Base-by-base conservation (phyloP, 2,888 invertebrate species). In the Stomorhina lunata region DNA sequence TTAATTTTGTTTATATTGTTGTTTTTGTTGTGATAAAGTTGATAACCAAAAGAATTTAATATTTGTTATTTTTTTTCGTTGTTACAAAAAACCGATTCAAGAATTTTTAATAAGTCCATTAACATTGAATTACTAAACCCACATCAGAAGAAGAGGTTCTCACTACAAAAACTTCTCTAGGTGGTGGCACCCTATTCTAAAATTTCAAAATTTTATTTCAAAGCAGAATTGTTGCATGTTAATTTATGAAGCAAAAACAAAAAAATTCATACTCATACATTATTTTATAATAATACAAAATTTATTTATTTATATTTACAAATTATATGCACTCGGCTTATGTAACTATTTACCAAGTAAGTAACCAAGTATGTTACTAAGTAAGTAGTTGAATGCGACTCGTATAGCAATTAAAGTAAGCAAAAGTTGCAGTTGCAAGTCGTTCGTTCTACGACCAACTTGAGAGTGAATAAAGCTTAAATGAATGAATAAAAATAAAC, bases 81-180 rank as follows among this genome's bases (percentile, higher is more conserved):
- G 29, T 53, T 50, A 29, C 50, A 73, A 50, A 57, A 75, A 34
- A 48, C 22, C 32, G 22, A 69, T 55, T 40, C 53, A 78, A 73
- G 75, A 79, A 82, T 79, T 71, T 79, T 79, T 79, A 82, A 82
- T 82, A 76, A 76, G 45, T 55, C 17, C 22, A 71, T 71, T 73
- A 59, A 37, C 59, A 57, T 45, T 63, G n/a, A n/a, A n/a, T n/a
- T 45, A 71, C 55, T 61, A 66, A 79, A 45, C 69, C 75, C 10
- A 65, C 37, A 61, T n/a, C n/a, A 75, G 66, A 43, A 27, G 22
- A 32, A 40, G 29, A 55, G 50, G 50, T 82, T 82, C 77, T 66
- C 75, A 79, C 59, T 82, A 78, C 17, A 82, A 71, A 79, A 71
- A 55, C 66, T 82, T 79, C 71, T 79, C 61, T 79, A n/a, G n/a